Percentiles rank a stretch among this genome's conserved stretches.
Conservation (phyloP, 1,140 invertebrate species). For the Drosophila lini region DNA sequence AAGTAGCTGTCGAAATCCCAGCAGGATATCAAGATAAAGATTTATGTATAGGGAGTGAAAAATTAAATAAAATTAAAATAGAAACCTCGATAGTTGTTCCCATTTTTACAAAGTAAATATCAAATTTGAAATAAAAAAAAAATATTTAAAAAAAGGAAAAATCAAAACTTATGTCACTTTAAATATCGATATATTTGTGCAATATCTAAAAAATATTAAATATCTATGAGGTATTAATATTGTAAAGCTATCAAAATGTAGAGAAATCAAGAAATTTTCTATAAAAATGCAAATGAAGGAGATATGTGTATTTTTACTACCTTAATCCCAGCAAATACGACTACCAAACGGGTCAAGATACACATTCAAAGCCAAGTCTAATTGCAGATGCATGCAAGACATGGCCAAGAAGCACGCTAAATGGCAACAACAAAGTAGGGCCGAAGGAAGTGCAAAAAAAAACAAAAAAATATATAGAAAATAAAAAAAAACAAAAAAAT, state of each 20-base stretch:
- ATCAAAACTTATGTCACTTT: neutral
- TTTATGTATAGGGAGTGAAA: neutral
- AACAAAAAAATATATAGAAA: neutral
- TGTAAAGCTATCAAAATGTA: neutral
- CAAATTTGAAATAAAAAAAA: too few species aligned
- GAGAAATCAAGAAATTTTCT: neutral
- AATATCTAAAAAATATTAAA: too few species aligned
- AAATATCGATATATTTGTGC: too few species aligned
- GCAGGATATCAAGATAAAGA: constrained; percentile 2
- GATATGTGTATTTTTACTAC: neutral
- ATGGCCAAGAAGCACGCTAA: constrained; percentile 24
- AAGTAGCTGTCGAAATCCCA: constrained; percentile 13
- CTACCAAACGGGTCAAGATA: neutral
- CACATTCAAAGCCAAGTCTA: constrained; percentile 3
- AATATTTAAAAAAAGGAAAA: too few species aligned
- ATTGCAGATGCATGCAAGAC: constrained; percentile 24
- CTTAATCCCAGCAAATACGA: neutral
- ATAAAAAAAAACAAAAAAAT: neutral
- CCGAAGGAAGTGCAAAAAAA: constrained; percentile 1
- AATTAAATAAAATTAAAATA: too few species aligned
- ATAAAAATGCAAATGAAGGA: neutral
- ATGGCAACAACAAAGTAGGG: constrained; percentile 36
- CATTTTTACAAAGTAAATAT: too few species aligned
- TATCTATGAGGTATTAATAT: neutral
- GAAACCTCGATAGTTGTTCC: too few species aligned